Evolutionary conservation across 2,888 invertebrate species (phyloP).

Genomic region (Cremastobaeus sp.): DNA sequence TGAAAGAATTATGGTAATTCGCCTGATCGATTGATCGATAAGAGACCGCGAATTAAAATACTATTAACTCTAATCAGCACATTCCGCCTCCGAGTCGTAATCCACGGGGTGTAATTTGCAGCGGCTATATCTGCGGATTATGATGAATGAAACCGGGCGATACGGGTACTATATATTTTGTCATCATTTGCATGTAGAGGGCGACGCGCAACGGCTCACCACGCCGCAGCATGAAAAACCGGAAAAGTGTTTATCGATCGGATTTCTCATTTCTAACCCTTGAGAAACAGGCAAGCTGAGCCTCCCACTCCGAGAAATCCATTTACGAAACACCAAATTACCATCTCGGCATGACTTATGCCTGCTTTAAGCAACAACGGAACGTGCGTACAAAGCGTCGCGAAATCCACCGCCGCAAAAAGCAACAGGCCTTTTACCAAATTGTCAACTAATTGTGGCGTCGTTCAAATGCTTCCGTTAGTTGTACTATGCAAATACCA

Average conservation of each 20-base stretch:
- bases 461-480: no score
- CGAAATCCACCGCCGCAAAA: constrained; percentile 44
- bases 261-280: constrained; percentile 50
- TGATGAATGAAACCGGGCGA: constrained; percentile 37
- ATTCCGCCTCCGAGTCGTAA: constrained; percentile 44
- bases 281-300: constrained; percentile 49
- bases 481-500: no score
- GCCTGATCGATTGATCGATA: constrained; percentile 30
- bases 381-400: constrained; percentile 32
- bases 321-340: constrained; percentile 65
- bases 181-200: constrained; percentile 67
- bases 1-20: no score
- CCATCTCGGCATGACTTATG: constrained; percentile 56
- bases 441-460: constrained; percentile 35
- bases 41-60: constrained; percentile 32
- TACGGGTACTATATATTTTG: constrained; percentile 64
- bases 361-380: constrained; percentile 42
- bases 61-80: constrained; percentile 44
- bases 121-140: constrained; percentile 37
- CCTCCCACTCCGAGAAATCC: constrained; percentile 61
- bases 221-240: constrained; percentile 46
- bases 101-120: constrained; percentile 38
- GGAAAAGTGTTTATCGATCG: constrained; percentile 62
- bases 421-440: constrained; percentile 38
- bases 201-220: constrained; percentile 37